phyloP scores from a whole-genome alignment of 1,140 invertebrate genomes.

The Aporrectodea caliginosa region DNA sequence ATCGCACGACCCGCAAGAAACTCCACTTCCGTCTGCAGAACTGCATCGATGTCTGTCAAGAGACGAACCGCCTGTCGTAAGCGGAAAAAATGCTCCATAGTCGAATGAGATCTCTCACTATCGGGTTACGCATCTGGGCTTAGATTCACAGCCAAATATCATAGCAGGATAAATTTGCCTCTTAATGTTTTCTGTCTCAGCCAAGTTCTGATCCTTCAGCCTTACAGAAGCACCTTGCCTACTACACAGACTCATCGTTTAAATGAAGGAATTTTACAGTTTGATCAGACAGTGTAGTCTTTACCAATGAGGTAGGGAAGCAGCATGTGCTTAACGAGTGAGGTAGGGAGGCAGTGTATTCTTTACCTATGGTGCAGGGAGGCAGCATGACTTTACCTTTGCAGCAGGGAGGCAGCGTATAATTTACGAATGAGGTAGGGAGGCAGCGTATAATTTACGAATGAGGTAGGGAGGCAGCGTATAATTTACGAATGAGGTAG shows the following conservation, averaged over 20 bases:
- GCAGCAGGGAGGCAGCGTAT: too few species aligned
- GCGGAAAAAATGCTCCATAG: neutral
- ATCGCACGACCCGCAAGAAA: neutral
- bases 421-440: too few species aligned
- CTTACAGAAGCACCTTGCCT: neutral
- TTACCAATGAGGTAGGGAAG: too few species aligned
- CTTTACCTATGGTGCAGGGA: too few species aligned
- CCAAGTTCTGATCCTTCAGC: neutral
- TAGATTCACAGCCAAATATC: neutral
- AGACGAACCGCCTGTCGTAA: neutral
- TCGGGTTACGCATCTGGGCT: neutral
- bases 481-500: too few species aligned
- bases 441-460: too few species aligned
- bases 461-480: too few species aligned
- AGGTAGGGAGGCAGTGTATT: too few species aligned
- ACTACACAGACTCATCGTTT: neutral
- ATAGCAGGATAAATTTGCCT: neutral
- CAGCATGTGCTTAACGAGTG: too few species aligned
- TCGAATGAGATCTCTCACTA: neutral
- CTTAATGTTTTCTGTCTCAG: neutral
- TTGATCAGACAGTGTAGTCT: too few species aligned
- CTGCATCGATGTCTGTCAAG: neutral
- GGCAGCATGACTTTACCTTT: too few species aligned
- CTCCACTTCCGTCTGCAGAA: neutral
- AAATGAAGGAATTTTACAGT: too few species aligned